Evolutionary conservation across 2,113 vertebrate genomes (phyloP).

Genomic region (Leptosomus discolor): DNA sequence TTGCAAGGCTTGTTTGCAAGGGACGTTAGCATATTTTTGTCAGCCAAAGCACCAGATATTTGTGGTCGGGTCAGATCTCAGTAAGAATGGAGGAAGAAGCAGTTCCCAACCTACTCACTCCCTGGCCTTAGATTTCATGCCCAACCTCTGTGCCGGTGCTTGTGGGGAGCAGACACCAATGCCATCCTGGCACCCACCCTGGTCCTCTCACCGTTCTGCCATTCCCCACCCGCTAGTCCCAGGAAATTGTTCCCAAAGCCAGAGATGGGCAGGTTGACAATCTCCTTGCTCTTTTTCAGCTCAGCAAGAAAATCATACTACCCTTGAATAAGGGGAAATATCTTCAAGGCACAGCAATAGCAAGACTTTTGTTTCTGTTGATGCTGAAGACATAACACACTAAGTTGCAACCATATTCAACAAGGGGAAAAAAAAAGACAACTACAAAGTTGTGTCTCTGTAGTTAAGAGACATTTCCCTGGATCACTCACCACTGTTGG

Average conservation of each 20-base stretch:
- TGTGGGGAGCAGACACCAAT: no score
- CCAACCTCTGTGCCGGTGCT: fast-evolving
- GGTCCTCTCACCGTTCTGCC: not conserved
- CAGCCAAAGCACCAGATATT: not conserved
- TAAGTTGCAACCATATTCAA: not conserved
- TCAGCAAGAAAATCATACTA: not conserved
- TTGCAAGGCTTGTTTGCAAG: not conserved
- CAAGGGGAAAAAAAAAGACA: no score
- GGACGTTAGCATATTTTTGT: not conserved
- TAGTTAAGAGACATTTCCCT: not conserved
- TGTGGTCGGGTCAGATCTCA: not conserved
- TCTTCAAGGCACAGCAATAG: not conserved
- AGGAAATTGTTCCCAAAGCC: not conserved
- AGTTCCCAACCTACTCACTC: not conserved
- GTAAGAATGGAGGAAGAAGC: not conserved
- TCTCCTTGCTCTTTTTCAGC: not conserved
- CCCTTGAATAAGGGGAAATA: not conserved
- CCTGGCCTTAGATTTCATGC: not conserved
- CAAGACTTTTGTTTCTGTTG: not conserved
- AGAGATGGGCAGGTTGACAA: not conserved
- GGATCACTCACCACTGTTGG: not conserved
- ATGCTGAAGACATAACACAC: not conserved
- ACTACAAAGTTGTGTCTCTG: not conserved
- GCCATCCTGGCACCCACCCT: fast-evolving
- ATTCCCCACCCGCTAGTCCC: not conserved